Percentiles rank a stretch among this genome's conserved stretches.
Evolutionary conservation across 2,888 invertebrate genomes (phyloP).

Genomic region (Eristalis tenax): DNA sequence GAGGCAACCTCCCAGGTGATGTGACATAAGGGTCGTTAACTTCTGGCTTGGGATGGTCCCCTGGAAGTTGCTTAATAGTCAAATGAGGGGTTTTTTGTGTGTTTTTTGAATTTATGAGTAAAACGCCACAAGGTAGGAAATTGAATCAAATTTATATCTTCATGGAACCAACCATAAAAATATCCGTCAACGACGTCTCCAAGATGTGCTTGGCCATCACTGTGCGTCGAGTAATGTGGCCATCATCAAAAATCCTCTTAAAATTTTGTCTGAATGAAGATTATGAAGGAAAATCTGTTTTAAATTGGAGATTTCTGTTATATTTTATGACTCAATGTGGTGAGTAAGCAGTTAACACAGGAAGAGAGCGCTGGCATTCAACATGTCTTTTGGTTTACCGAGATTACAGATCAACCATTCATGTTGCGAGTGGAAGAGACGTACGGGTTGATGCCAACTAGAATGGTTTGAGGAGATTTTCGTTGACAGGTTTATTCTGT

Average conservation of each 20-base stretch:
- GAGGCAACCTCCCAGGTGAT: not conserved
- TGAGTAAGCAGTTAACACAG: not conserved
- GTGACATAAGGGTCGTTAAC: constrained; percentile 1
- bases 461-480: too few relatives aligned
- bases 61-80: not conserved
- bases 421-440: too few relatives aligned
- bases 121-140: not conserved
- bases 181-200: not conserved
- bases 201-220: not conserved
- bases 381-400: too few relatives aligned
- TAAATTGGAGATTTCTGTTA: not conserved
- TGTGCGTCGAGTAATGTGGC: not conserved
- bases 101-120: not conserved
- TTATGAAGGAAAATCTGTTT: not conserved
- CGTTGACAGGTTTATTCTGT: too few relatives aligned
- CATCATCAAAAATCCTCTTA: not conserved
- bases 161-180: not conserved
- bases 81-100: not conserved
- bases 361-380: not conserved
- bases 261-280: not conserved
- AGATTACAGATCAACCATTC: too few relatives aligned
- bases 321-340: not conserved
- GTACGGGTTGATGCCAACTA: too few relatives aligned
- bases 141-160: not conserved
- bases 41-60: not conserved